Evolutionary conservation across 2,888 invertebrate species (phyloP), one percentile per base, ranked within the genome.

Genomic region (Sipha maydis): DNA sequence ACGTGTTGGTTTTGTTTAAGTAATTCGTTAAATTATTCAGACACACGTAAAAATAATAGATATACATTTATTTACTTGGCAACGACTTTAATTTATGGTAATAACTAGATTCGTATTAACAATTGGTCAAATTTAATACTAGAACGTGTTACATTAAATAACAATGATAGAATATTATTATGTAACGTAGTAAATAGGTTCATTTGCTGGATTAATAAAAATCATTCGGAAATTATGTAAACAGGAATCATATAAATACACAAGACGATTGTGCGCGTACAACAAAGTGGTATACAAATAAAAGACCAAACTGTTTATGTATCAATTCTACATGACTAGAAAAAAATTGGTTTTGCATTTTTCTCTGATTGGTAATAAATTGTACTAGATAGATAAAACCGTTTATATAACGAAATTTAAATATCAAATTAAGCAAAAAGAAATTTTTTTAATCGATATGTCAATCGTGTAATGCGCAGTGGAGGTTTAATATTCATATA

Each of bases 11-110:
- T 85, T 85, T 78, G 69, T 69, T 85, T 69, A 78, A 85, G 77
- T 78, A 84, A 85, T 85, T 54, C 77, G 67, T 77, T 85, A 85
- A 85, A 85, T 85, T 85, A 85, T 85, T 78, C 85, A 78, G n/a
- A 54, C 69, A 69, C 85, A 85, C 85, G 85, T 78, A 85, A 85
- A 69, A 48, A n/a, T 31, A 41, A 69, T 48, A 85, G 67, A 85
- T 69, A 75, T 75, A 41, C 21, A 17, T 77, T n/a, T 76, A 48
- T 48, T 83, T 76, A 84, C 84, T 56, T 28, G 61, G 76, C 25
- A 67, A 77, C 84, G 17, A 75, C 75, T 48, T 31, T 88, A 88
- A 88, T 88, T 88, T 88, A 88, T 88, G 88, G 75, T 82, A 88
- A 88, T 88, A 88, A 82, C 88, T 67, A 56, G 85, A 80, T 80